Percentiles rank a stretch among this genome's conserved stretches.
Evolutionary conservation across 1,140 invertebrate genomes (phyloP).

Genomic region (Bicyclus anynana): DNA sequence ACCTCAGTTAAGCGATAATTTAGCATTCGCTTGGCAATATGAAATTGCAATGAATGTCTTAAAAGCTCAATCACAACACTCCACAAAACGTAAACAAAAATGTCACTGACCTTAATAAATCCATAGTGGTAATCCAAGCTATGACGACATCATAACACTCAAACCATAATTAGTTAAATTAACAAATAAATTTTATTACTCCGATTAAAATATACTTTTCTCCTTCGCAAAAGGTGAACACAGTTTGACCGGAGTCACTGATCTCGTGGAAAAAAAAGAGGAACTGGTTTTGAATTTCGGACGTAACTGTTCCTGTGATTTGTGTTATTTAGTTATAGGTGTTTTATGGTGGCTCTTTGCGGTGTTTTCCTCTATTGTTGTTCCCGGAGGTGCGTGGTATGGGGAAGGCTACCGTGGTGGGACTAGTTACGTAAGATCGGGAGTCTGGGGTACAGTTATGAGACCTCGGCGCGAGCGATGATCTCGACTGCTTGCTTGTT

Average conservation of each 20-base stretch:
- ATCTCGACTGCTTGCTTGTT: constrained; percentile 68
- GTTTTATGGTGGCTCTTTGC: constrained; percentile 9
- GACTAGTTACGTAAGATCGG: constrained; percentile 69
- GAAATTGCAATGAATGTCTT: background rate
- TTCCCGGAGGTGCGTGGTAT: constrained; percentile 34
- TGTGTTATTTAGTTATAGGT: background rate
- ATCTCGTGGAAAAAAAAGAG: constrained; percentile 13
- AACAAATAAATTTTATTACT: background rate
- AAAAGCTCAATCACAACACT: background rate
- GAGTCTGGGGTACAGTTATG: constrained; percentile 65
- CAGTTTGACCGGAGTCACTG: constrained; percentile 22
- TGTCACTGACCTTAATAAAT: constrained; percentile 40
- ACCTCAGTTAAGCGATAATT: no score
- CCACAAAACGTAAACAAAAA: background rate
- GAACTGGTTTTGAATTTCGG: constrained; percentile 24
- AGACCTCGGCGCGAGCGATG: constrained; percentile 69
- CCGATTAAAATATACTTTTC: background rate
- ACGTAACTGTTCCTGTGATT: constrained; percentile 18
- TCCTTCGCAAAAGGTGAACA: background rate
- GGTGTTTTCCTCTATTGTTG: background rate
- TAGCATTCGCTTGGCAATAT: no score
- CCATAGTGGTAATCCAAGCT: constrained; percentile 32
- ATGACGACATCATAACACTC: constrained; percentile 11
- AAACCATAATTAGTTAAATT: background rate
- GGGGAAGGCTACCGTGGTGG: constrained; percentile 40